A percentile compares a stretch with the other conserved stretches of the same genome.
Conservation (phyloP, 2,888 invertebrate genomes). For the Aspidiotus rigidus region DNA sequence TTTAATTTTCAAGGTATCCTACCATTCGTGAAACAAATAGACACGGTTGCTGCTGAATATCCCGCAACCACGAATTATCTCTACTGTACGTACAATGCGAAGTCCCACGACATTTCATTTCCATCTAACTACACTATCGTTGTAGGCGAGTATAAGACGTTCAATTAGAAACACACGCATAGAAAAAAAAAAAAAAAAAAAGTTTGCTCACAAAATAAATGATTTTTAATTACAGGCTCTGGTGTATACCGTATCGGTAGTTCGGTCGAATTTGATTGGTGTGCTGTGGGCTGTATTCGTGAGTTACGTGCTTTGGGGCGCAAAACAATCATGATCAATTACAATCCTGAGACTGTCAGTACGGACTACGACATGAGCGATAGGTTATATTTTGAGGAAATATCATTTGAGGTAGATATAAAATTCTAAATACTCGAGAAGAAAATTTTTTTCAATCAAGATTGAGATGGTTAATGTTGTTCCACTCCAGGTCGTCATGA, state of each 20-base stretch:
- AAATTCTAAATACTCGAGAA: background rate
- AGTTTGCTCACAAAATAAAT: background rate
- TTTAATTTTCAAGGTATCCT: slow-evolving; percentile 50
- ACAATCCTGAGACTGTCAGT: slow-evolving; percentile 98
- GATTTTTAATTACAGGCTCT: slow-evolving; percentile 49
- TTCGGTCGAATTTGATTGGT: slow-evolving; percentile 99
- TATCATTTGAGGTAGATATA: slow-evolving; percentile 71
- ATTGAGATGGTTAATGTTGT: slow-evolving; percentile 9
- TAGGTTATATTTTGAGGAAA: slow-evolving; percentile 96
- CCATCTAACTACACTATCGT: slow-evolving; percentile 75
- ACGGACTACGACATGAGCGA: slow-evolving; percentile 99
- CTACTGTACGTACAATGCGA: slow-evolving; percentile 93
- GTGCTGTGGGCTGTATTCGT: slow-evolving; percentile 90
- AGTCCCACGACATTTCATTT: slow-evolving; percentile 70
- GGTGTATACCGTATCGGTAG: slow-evolving; percentile 97
- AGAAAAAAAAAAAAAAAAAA: background rate
- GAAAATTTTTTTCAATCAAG: background rate
- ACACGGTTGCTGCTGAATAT: slow-evolving; percentile 99
- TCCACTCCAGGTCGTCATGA: slow-evolving; percentile 71
- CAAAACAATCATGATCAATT: slow-evolving; percentile 96
- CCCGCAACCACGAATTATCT: slow-evolving; percentile 97
- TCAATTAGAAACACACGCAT: no score
- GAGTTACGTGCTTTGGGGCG: slow-evolving; percentile 78
- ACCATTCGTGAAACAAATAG: slow-evolving; percentile 92
- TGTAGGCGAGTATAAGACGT: slow-evolving; percentile 52